Evolutionary conservation across 2,113 vertebrate species (phyloP).

Genomic region (Dolichotis patagonum): DNA sequence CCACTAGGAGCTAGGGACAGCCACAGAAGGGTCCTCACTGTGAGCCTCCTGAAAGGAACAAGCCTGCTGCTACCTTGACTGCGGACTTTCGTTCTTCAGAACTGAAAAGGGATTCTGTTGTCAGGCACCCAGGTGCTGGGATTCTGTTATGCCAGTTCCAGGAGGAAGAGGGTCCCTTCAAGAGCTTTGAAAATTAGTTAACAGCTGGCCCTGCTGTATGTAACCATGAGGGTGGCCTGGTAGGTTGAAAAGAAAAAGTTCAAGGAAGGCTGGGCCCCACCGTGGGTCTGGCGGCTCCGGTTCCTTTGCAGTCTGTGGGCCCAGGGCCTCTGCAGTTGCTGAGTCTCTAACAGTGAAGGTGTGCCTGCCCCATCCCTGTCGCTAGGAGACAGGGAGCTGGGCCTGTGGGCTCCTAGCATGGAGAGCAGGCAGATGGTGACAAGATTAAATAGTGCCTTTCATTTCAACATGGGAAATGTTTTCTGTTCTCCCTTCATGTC

Average conservation of each 20-base stretch:
- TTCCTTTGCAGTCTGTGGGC: background rate
- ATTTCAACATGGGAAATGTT: slow-evolving; percentile 78
- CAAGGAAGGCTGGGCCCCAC: background rate
- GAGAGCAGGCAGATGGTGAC: slow-evolving; percentile 78
- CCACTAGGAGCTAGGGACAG: background rate
- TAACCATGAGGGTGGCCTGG: background rate
- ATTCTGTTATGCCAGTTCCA: background rate
- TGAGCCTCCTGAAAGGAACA: background rate
- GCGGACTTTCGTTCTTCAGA: background rate
- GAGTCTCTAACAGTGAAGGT: slow-evolving; percentile 65
- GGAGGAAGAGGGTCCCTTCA: background rate
- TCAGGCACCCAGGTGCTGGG: background rate
- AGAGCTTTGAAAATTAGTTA: background rate
- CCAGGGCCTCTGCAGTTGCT: background rate
- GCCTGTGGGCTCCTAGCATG: slow-evolving; percentile 69
- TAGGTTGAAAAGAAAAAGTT: background rate
- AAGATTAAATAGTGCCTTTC: slow-evolving; percentile 81
- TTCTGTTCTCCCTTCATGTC: slow-evolving; percentile 74
- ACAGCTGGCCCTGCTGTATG: background rate
- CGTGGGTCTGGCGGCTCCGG: background rate
- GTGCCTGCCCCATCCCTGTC: slow-evolving; percentile 64
- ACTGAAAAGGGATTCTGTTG: background rate
- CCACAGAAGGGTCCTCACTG: background rate
- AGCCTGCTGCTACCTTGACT: background rate
- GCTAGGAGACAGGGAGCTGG: slow-evolving; percentile 75